Base-by-base conservation (phyloP, 2,113 vertebrate genomes). In the Elephas maximus region DNA sequence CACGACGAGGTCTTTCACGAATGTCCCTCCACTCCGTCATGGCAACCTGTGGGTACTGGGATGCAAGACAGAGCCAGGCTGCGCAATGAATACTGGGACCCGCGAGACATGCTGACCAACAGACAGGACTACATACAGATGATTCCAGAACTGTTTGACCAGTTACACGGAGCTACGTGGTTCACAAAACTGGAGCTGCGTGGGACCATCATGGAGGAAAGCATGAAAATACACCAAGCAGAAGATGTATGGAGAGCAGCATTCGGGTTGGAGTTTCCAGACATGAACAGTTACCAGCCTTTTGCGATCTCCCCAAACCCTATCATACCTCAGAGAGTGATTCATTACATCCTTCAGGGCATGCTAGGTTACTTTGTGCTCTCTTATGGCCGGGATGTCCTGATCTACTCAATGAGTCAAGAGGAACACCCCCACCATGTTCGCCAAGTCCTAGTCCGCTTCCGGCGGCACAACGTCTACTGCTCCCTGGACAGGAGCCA, bases 101-200 rank as follows among this genome's bases (percentile, higher is more conserved):
- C 78, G 4, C 51, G 23, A 4, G 73, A 91, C 97, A 97, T 97
- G 97, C 97, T 97, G 93, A 80, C 9, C 4, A 10, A 91, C 89
- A 97, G 8, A 41, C 89, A 95, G 5, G 97, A 98, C 96, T 77
- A 87, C 83, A 12, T 90, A 71, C 97, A 97, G 96, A 73, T 88
- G 21, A 95, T 98, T 23, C 97, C 97, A 0, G 96, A 97, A 37
- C 95, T 98, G n/a, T 98, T 98, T 41, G 90, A 98, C 81, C 97
- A 93, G 73, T 57, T 98, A 24, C 97, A 97, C 9, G 97, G 97
- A 21, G 97, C 97, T 0, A 17, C 90, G 0, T 97, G 97, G 96
- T 98, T 98, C 96, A 98, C 97, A 1, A 97, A 93, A 63, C 96
- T 98, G 37, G 96, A 91, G 94, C 92, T 98, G 81, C 95, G 97